These are phyloP conservation scores for Carollia perspicillata DNA, from an alignment of 2,113 vertebrate species.

Conservation along the genomic window DNA sequence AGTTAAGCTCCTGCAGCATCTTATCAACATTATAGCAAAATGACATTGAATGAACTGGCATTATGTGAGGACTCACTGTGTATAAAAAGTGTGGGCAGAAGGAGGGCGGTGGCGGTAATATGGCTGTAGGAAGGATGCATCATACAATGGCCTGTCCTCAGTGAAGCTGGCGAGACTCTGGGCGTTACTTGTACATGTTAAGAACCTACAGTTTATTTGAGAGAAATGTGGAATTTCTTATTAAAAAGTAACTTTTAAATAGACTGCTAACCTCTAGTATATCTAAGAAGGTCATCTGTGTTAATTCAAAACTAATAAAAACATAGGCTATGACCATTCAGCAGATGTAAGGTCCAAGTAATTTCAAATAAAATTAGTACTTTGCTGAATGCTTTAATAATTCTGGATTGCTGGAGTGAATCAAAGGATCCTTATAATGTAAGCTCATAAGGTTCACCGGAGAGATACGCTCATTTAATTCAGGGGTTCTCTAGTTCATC, in stretches of 20 bases:
- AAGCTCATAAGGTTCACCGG: constrained; percentile 8
- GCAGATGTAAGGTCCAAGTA: neutral
- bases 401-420: neutral
- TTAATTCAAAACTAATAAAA: constrained; percentile 39
- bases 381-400: neutral
- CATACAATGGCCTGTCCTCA: neutral
- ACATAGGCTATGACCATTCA: neutral
- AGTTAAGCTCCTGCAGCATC: neutral
- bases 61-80: neutral
- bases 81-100: neutral
- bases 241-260: constrained; percentile 5
- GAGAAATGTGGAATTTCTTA: neutral
- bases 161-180: neutral
- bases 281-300: neutral
- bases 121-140: neutral
- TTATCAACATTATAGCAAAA: neutral
- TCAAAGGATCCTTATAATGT: constrained; percentile 3
- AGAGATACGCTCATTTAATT: constrained; percentile 1
- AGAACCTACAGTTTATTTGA: neutral
- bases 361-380: constrained; percentile 38
- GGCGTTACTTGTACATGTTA: neutral
- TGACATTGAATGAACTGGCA: neutral
- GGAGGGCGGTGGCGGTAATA: neutral
- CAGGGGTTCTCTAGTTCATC: neutral
- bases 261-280: neutral